A percentile compares a stretch with the other conserved stretches of the same genome.
phyloP scores from a whole-genome alignment of 2,113 vertebrate genomes.

The Ciconia stormi region DNA sequence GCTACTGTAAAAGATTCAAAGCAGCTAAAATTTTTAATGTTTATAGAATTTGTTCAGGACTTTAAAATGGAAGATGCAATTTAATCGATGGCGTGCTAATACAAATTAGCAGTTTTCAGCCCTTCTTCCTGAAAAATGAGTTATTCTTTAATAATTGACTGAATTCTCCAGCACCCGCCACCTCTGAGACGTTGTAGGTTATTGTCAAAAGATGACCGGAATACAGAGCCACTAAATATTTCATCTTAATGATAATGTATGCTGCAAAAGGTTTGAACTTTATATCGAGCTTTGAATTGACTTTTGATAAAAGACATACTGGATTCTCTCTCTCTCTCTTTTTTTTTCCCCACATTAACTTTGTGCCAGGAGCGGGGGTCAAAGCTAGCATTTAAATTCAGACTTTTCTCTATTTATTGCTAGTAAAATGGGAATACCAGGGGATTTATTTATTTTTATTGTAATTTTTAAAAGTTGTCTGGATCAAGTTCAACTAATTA shows the following conservation, averaged over 20 bases:
- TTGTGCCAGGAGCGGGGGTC: slow-evolving; percentile 16
- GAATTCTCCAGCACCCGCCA: slow-evolving; percentile 39
- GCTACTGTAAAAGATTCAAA: slow-evolving; percentile 29
- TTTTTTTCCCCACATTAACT: background rate
- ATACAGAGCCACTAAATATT: slow-evolving; percentile 59
- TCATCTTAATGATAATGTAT: slow-evolving; percentile 64
- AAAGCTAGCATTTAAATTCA: slow-evolving; percentile 47
- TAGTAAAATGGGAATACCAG: background rate
- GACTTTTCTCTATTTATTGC: background rate
- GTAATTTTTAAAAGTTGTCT: background rate
- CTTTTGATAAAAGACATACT: slow-evolving; percentile 52
- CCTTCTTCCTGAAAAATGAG: slow-evolving; percentile 51
- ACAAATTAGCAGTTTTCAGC: slow-evolving; percentile 35
- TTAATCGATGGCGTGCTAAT: slow-evolving; percentile 39
- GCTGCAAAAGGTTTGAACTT: slow-evolving; percentile 33
- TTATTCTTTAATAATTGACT: slow-evolving; percentile 58
- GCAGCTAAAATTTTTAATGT: slow-evolving; percentile 8
- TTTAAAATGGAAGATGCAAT: slow-evolving; percentile 34
- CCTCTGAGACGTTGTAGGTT: slow-evolving; percentile 43
- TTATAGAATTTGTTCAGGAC: slow-evolving; percentile 22
- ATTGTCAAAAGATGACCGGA: slow-evolving; percentile 62
- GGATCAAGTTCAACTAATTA: background rate
- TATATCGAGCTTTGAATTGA: slow-evolving; percentile 44
- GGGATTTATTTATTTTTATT: slow-evolving; percentile 15
- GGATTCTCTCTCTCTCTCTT: background rate